Percentiles rank a stretch among this genome's conserved stretches.
These are phyloP conservation scores for Meghimatium bilineatum DNA, from an alignment of 2,888 invertebrate genomes.

Conservation along the genomic window DNA sequence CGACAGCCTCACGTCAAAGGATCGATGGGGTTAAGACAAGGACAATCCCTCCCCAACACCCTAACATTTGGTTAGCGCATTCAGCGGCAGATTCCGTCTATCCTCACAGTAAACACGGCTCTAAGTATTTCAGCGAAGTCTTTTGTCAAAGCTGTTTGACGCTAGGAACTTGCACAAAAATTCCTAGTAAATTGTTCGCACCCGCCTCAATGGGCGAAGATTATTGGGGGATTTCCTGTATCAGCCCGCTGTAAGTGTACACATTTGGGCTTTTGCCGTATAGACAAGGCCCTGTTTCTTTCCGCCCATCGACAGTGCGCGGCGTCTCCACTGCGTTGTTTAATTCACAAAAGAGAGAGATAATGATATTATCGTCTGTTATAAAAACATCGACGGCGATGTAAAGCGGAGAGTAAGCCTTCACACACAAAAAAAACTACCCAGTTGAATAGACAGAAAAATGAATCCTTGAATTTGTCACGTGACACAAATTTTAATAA, in stretches of 20 bases:
- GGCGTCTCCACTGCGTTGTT: neutral
- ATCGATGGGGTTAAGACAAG: conserved; percentile 16
- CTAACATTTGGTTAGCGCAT: neutral
- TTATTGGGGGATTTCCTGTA: neutral
- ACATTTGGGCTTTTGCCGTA: neutral
- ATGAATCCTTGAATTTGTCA: conserved; percentile 12
- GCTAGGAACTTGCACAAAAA: neutral
- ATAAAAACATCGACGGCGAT: neutral
- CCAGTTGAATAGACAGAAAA: neutral
- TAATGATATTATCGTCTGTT: conserved; percentile 8
- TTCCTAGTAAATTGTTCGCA: neutral
- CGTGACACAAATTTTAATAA: neutral
- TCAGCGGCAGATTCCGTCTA: neutral
- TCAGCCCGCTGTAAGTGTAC: neutral
- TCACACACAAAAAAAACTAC: neutral
- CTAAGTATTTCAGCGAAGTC: neutral
- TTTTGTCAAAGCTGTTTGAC: neutral
- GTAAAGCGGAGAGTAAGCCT: neutral
- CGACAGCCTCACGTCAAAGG: neutral
- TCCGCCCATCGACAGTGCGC: neutral
- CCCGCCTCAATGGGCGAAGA: neutral
- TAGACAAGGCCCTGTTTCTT: neutral
- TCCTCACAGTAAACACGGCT: neutral
- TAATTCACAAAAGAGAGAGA: neutral
- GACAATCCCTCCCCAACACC: neutral